phyloP scores from a whole-genome alignment of 2,888 invertebrate genomes.

The Mesorhabditis belari region DNA sequence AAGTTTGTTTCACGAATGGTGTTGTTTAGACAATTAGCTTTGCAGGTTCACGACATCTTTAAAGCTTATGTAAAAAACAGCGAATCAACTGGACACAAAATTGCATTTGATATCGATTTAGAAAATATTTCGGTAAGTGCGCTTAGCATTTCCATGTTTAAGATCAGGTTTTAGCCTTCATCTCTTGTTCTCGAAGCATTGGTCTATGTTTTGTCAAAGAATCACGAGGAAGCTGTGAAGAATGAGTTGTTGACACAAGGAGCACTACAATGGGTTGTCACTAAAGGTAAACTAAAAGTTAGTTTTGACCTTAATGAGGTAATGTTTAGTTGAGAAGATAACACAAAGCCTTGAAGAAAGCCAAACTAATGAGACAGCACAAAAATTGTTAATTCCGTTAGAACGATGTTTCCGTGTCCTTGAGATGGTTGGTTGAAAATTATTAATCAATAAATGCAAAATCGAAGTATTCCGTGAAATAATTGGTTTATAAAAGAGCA shows the following conservation, averaged over 20 bases:
- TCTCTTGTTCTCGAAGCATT: slow-evolving; percentile 41
- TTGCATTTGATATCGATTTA: slow-evolving; percentile 18
- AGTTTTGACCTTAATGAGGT: slow-evolving; percentile 1
- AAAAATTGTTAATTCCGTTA: slow-evolving; percentile 15
- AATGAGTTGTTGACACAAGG: slow-evolving; percentile 40
- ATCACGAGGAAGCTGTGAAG: slow-evolving; percentile 30
- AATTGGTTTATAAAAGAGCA: background rate
- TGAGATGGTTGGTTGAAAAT: slow-evolving; percentile 24
- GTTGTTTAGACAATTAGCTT: slow-evolving; percentile 12
- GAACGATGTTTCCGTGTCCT: slow-evolving; percentile 43
- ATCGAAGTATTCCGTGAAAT: background rate
- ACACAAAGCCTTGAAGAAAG: slow-evolving; percentile 6
- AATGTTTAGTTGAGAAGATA: slow-evolving; percentile 14
- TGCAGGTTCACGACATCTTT: slow-evolving; percentile 24
- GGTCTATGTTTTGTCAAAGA: slow-evolving; percentile 29
- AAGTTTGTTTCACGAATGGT: no score
- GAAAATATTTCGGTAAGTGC: slow-evolving; percentile 25
- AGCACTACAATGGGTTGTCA: slow-evolving; percentile 38
- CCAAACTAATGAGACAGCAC: background rate
- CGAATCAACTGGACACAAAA: slow-evolving; percentile 20
- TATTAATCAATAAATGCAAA: background rate
- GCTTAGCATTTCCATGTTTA: slow-evolving; percentile 34
- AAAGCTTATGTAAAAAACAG: slow-evolving; percentile 22
- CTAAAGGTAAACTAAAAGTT: slow-evolving; percentile 22
- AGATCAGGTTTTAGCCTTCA: slow-evolving; percentile 14